Evolutionary conservation across 1,140 invertebrate genomes (phyloP), one percentile per base, ranked within the genome.

Genomic region (Drosophila navojoa): DNA sequence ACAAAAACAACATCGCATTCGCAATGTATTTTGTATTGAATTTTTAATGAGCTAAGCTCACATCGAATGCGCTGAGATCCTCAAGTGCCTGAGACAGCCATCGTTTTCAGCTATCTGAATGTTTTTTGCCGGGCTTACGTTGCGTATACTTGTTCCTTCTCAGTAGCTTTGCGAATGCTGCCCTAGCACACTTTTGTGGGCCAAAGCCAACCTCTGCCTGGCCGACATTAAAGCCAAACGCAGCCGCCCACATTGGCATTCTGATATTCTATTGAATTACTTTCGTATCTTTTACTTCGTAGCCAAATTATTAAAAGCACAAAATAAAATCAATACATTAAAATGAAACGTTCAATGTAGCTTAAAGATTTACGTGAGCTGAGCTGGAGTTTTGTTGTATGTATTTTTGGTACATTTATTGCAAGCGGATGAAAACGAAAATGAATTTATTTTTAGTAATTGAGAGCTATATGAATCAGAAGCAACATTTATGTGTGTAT

Each of bases 21-120:
- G 29, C 75, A 87, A 87, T 82, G 79, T 81, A 76, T 82, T 82
- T 89, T 68, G 80, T 84, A 89, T 90, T 90, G 84, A 90, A 89
- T 89, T 89, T 89, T 84, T 80, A 89, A 89, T 90, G 85, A 89
- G 85, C 64, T 19, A 44, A 64, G 63, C 62, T 69, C 32, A 44
- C 50, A 35, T 45, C 10, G 40, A 16, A 38, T 15, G 55, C 44
- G 55, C 45, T 10, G 55, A 62, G 58, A 82, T 82, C 76, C 75
- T 68, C 44, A 62, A 76, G 61, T 75, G 69, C 38, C 57, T 1
- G 42, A 16, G 15, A 9, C 35, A 29, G 49, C 5, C 10, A 13
- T 19, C 25, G 38, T 45, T 4, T 47, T 52, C 16, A 25, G 25
- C n/a, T 5, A 25, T 35, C 27, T 35, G 32, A 44, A 52, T 7